Conservation (phyloP, 1,140 invertebrate species). For the Carcinoscorpius rotundicauda region DNA sequence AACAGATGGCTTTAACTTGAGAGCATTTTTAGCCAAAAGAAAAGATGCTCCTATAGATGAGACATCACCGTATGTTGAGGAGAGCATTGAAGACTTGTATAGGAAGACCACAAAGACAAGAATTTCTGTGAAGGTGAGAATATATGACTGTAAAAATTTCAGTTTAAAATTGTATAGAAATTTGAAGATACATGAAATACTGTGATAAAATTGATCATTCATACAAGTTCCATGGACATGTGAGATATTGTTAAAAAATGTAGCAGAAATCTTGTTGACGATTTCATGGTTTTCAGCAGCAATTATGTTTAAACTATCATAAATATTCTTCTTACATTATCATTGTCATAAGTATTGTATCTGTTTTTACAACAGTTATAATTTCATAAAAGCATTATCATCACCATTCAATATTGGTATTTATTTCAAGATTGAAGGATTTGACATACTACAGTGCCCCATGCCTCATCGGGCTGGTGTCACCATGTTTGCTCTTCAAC, state of each 20-base stretch:
- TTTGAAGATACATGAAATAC: too few species aligned
- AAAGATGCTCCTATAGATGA: slow-evolving; percentile 29
- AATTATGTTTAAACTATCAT: too few species aligned
- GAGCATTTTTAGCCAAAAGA: slow-evolving; percentile 21
- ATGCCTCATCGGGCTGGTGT: slow-evolving; percentile 53
- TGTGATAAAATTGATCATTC: too few species aligned
- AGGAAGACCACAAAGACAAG: slow-evolving; percentile 46
- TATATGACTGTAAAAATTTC: not conserved
- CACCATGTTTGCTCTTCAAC: slow-evolving; percentile 53
- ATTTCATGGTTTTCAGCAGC: too few species aligned
- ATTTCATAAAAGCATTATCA: too few species aligned
- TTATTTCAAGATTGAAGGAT: slow-evolving; percentile 37
- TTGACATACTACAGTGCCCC: slow-evolving; percentile 53
- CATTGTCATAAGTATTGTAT: too few species aligned
- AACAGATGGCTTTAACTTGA: slow-evolving; percentile 32
- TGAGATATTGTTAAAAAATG: too few species aligned
- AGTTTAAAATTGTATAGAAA: slow-evolving; percentile 5
- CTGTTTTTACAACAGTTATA: too few species aligned
- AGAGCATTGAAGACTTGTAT: slow-evolving; percentile 42
- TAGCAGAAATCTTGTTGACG: too few species aligned
- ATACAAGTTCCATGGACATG: too few species aligned
- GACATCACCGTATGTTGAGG: slow-evolving; percentile 34
- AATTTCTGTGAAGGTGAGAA: slow-evolving; percentile 43
- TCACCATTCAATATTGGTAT: too few species aligned
- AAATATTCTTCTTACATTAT: too few species aligned